Percentiles rank a stretch among this genome's conserved stretches.
phyloP scores from a whole-genome alignment of 2,113 vertebrate genomes.

The Embiotoca jacksoni region DNA sequence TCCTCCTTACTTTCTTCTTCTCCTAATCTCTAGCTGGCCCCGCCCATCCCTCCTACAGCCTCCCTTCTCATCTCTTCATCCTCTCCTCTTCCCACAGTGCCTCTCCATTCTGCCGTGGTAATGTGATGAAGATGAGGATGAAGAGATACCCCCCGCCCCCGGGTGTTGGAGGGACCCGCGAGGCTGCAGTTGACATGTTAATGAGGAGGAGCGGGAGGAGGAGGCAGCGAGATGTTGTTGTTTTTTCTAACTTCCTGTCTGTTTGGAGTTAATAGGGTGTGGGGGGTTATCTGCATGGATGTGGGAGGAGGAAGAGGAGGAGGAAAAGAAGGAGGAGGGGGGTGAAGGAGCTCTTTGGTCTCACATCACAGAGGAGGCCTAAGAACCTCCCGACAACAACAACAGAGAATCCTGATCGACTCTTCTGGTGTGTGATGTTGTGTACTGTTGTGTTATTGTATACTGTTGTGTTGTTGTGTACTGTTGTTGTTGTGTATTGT shows the following conservation, averaged over 20 bases:
- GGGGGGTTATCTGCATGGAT: not conserved
- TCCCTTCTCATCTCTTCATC: slow-evolving; percentile 15
- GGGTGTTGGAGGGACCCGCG: too few species aligned
- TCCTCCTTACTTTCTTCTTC: too few species aligned
- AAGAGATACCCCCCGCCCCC: not conserved
- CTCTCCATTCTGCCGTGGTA: not conserved
- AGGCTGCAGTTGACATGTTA: slow-evolving; percentile 96
- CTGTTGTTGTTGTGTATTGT: too few species aligned
- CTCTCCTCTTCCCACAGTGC: not conserved
- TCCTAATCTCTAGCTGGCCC: too few species aligned
- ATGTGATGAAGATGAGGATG: slow-evolving; percentile 23
- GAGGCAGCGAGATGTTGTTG: slow-evolving; percentile 76
- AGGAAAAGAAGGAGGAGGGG: not conserved
- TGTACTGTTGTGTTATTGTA: too few species aligned
- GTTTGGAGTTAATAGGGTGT: slow-evolving; percentile 80
- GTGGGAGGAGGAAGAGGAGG: not conserved
- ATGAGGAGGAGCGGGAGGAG: slow-evolving; percentile 86
- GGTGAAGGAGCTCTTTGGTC: too few species aligned
- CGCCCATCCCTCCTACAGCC: too few species aligned
- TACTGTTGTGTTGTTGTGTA: too few species aligned
- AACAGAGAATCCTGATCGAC: too few species aligned
- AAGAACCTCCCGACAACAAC: too few species aligned
- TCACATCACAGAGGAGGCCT: too few species aligned
- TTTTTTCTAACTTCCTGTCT: slow-evolving; percentile 92
- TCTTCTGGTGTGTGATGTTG: too few species aligned